Conservation (phyloP, 2,888 invertebrate genomes). For the Acrocyrtus sp. region DNA sequence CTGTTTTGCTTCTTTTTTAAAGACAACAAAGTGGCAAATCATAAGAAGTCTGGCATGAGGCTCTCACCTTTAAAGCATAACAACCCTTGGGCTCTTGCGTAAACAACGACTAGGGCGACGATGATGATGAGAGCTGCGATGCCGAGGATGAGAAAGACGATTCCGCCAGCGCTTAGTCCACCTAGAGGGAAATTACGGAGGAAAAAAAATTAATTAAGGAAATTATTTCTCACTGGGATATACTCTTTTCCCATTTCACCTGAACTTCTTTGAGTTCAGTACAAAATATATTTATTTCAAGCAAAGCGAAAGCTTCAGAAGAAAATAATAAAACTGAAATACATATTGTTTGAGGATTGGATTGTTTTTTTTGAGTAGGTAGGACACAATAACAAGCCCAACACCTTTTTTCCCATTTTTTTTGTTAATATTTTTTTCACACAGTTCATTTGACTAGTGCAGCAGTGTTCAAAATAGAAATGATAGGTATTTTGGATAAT, state of each 20-base stretch:
- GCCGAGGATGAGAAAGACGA: conserved; percentile 62
- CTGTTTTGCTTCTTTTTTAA: conserved; percentile 7
- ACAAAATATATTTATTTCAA: conserved; percentile 3
- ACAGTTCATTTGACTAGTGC: background rate
- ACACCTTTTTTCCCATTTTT: too few relatives aligned
- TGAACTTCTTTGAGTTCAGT: too few relatives aligned
- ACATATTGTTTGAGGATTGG: conserved; percentile 10
- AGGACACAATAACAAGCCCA: too few relatives aligned
- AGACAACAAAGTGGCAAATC: conserved; percentile 56
- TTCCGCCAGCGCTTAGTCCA: conserved; percentile 61
- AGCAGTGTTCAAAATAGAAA: too few relatives aligned
- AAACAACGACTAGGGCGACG: conserved; percentile 62
- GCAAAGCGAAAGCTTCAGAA: background rate
- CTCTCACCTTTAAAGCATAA: conserved; percentile 64
- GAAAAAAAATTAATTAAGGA: background rate
- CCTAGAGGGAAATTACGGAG: conserved; percentile 25
- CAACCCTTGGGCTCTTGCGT: conserved; percentile 62
- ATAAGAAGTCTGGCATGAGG: conserved; percentile 63
- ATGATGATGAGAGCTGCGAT: conserved; percentile 61
- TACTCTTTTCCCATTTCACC: too few relatives aligned
- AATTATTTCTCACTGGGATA: background rate
- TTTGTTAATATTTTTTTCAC: background rate
- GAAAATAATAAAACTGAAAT: background rate
- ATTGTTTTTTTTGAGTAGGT: too few relatives aligned
- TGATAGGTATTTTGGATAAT: too few relatives aligned